Conservation (phyloP, 2,888 invertebrate species). For the Hemistola chrysoprasaria region DNA sequence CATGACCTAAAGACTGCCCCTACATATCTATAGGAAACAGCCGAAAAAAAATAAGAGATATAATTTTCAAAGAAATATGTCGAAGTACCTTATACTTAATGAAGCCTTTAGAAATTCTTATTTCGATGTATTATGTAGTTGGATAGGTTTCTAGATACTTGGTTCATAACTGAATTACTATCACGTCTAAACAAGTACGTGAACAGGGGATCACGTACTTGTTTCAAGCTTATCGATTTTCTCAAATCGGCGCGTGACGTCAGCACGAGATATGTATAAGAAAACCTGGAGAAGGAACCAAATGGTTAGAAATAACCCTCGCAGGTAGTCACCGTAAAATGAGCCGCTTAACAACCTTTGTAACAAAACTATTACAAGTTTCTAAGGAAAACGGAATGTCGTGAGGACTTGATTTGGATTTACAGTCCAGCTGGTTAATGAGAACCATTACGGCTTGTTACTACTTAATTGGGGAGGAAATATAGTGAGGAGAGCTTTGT, state of each 20-base stretch:
- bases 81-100: no score
- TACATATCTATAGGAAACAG: no score
- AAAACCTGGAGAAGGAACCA: conserved; percentile 34
- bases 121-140: background rate
- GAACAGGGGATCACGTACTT: conserved; percentile 9
- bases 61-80: no score
- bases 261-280: conserved; percentile 29
- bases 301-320: conserved; percentile 31
- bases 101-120: no score
- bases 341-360: conserved; percentile 17
- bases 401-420: conserved; percentile 29
- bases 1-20: no score
- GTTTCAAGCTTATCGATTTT: conserved; percentile 37
- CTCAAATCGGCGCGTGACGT: conserved; percentile 39
- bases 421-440: conserved; percentile 25
- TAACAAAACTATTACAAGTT: conserved; percentile 23
- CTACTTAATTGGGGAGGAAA: conserved; percentile 14
- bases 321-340: conserved; percentile 33
- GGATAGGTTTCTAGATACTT: conserved; percentile 3
- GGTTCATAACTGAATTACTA: conserved; percentile 5
- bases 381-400: conserved; percentile 25
- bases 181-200: conserved; percentile 8
- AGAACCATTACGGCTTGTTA: conserved; percentile 11
- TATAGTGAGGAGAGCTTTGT: conserved; percentile 4
- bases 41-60: no score